phyloP scores from a whole-genome alignment of 1,140 invertebrate species.

The Heliconius hewitsoni region DNA sequence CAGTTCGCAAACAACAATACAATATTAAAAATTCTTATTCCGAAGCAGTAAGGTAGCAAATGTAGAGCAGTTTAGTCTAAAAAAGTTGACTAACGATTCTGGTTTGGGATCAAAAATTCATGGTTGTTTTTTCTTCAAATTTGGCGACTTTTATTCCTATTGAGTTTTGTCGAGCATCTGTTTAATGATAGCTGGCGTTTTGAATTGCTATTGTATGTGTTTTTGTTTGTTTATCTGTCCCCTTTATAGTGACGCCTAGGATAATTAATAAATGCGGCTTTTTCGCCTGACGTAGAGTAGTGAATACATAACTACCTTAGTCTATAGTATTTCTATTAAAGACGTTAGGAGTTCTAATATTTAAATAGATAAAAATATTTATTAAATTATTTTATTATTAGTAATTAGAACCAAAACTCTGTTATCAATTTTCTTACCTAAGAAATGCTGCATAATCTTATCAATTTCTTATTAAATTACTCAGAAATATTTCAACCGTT shows the following conservation, averaged over 20 bases:
- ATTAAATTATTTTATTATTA: not conserved
- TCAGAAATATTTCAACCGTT: not conserved
- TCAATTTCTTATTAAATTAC: not conserved
- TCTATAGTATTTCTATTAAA: not conserved
- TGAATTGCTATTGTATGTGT: constrained; percentile 51
- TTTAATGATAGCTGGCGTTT: constrained; percentile 59
- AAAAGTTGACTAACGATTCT: constrained; percentile 80
- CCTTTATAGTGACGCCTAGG: not conserved
- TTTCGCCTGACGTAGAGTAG: not conserved
- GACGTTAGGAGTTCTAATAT: not conserved
- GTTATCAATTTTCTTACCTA: not conserved
- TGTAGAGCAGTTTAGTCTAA: constrained; percentile 43
- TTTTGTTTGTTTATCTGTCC: constrained; percentile 39
- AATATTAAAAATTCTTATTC: constrained; percentile 11
- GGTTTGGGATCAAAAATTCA: constrained; percentile 79
- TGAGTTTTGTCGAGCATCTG: constrained; percentile 75
- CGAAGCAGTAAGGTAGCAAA: constrained; percentile 5
- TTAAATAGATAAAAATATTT: not conserved
- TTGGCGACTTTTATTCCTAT: constrained; percentile 74
- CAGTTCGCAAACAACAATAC: constrained; percentile 2
- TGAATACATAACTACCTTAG: not conserved
- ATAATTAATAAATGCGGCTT: constrained; percentile 13
- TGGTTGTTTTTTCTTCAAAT: constrained; percentile 56
- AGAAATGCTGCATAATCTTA: not conserved
- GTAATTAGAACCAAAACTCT: not conserved